Percentiles rank a stretch among this genome's conserved stretches.
Evolutionary conservation across 2,113 vertebrate species (phyloP).

Genomic region (Oreochromis aureus): DNA sequence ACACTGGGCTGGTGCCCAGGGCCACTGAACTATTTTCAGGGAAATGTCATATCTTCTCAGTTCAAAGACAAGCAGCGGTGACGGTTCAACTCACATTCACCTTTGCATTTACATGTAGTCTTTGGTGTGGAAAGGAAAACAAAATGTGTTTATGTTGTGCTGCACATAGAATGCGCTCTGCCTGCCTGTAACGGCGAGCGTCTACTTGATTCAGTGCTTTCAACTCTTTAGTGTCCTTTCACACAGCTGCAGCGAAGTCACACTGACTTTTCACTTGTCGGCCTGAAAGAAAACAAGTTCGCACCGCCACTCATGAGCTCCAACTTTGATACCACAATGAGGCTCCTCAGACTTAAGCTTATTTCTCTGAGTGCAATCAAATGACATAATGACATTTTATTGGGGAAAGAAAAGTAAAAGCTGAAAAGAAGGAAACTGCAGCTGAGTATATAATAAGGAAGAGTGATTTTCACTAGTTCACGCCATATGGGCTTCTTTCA

Average conservation of each 20-base stretch:
- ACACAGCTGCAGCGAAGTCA: neutral
- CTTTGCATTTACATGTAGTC: neutral
- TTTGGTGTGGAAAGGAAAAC: neutral
- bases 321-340: neutral
- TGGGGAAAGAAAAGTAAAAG: neutral
- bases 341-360: neutral
- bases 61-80: conserved; percentile 17
- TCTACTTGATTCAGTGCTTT: neutral
- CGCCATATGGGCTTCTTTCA: neutral
- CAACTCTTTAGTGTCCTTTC: neutral
- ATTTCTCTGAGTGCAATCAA: neutral
- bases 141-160: neutral
- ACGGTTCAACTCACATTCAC: neutral
- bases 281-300: neutral
- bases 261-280: neutral
- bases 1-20: neutral
- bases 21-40: neutral
- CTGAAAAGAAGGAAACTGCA: neutral
- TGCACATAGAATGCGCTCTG: neutral
- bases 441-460: neutral
- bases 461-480: neutral
- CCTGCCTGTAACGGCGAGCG: neutral
- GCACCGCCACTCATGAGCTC: neutral
- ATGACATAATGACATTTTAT: neutral
- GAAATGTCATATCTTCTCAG: conserved; percentile 32